Conservation (phyloP, 2,113 vertebrate species). For the Synodontis membranacea region DNA sequence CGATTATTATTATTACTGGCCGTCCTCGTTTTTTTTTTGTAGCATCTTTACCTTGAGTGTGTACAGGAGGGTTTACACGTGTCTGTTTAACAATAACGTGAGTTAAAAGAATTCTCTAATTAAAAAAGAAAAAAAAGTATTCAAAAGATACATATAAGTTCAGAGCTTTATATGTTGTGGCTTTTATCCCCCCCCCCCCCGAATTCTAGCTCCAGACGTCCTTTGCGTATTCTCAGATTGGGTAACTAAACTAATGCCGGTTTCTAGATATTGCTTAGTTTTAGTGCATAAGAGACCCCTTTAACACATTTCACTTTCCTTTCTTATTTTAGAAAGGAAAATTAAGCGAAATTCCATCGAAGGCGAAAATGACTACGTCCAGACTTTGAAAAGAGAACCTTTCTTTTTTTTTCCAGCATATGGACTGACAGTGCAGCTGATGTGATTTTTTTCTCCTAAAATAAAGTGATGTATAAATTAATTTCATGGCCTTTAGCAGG, state of each 20-base stretch:
- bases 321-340: conserved; percentile 40
- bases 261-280: background rate
- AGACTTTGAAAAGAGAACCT: conserved; percentile 54
- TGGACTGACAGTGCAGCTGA: conserved; percentile 61
- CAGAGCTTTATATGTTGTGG: conserved; percentile 41
- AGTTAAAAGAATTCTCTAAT: conserved; percentile 47
- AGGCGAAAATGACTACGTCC: conserved; percentile 63
- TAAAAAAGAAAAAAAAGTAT: conserved; percentile 36
- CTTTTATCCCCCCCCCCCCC: conserved; percentile 8
- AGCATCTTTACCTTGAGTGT: conserved; percentile 39
- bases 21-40: conserved; percentile 26
- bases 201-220: conserved; percentile 12
- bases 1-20: conserved; percentile 12
- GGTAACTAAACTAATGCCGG: background rate
- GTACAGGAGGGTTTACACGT: background rate
- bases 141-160: conserved; percentile 33
- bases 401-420: conserved; percentile 52
- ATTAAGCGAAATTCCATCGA: background rate
- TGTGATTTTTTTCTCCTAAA: conserved; percentile 67
- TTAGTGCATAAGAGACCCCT: background rate
- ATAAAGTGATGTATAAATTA: conserved; percentile 63
- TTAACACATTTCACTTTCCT: conserved; percentile 29
- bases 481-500: conserved; percentile 67
- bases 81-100: conserved; percentile 46
- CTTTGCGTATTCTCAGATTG: conserved; percentile 1